phyloP scores from a whole-genome alignment of 2,888 invertebrate species.

The Criorhina ranunculi region DNA sequence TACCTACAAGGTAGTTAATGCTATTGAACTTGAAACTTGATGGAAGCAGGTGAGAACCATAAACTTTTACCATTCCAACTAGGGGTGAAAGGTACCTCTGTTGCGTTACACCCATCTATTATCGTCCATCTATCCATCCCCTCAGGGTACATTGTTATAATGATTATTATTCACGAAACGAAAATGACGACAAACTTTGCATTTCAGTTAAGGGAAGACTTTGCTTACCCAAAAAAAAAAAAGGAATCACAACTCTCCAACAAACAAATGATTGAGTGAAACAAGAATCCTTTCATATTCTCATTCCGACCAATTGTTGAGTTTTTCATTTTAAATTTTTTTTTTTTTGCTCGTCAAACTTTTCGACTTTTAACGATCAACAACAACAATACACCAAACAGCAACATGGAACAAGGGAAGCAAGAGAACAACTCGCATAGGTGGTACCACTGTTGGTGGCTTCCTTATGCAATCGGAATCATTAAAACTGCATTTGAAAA shows the following conservation, averaged over 20 bases:
- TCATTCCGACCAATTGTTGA: slow-evolving; percentile 11
- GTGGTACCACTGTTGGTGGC: slow-evolving; percentile 1
- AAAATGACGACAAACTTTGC: slow-evolving; percentile 33
- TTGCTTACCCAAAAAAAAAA: background rate
- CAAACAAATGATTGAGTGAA: slow-evolving; percentile 34
- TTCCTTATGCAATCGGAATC: slow-evolving; percentile 28
- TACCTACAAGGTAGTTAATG: background rate
- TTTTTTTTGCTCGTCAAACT: background rate
- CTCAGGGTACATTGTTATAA: slow-evolving; percentile 1
- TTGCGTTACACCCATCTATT: background rate
- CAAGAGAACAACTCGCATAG: slow-evolving; percentile 20
- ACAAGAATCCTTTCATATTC: slow-evolving; percentile 39
- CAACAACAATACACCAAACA: slow-evolving; percentile 12
- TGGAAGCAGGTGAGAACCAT: slow-evolving; percentile 4
- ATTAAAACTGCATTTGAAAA: slow-evolving; percentile 51
- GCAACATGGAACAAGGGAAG: slow-evolving; percentile 6
- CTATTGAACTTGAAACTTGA: background rate
- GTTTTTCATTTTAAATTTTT: background rate
- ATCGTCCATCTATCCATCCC: background rate
- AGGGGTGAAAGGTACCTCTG: background rate
- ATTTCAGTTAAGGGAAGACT: slow-evolving; percentile 15
- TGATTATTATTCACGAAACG: slow-evolving; percentile 23
- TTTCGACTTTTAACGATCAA: slow-evolving; percentile 38
- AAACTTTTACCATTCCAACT: background rate
- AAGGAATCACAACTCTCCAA: background rate